Conservation (phyloP, 2,888 invertebrate species). For the Lithodes maja region DNA sequence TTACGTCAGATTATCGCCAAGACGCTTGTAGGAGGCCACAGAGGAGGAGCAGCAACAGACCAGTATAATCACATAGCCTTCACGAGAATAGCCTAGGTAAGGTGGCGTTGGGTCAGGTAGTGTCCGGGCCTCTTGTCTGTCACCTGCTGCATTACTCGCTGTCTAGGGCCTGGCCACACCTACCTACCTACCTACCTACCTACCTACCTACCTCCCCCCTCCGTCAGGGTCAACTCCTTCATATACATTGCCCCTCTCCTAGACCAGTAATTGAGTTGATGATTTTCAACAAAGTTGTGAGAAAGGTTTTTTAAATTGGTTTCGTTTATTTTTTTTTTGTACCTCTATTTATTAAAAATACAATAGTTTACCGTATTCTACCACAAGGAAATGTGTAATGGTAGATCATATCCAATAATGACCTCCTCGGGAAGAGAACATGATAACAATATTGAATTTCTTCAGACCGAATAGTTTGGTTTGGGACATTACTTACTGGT, state of each 20-base stretch:
- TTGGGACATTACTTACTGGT: too few relatives aligned
- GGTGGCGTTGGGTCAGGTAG: background rate
- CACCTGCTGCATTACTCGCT: slow-evolving; percentile 35
- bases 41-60: background rate
- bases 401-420: too few relatives aligned
- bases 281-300: too few relatives aligned
- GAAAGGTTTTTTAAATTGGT: too few relatives aligned
- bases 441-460: too few relatives aligned
- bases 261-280: background rate
- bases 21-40: background rate
- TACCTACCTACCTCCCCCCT: background rate
- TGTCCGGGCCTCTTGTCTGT: slow-evolving; percentile 33
- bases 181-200: too few relatives aligned
- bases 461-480: too few relatives aligned
- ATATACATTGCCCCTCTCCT: background rate
- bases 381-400: too few relatives aligned
- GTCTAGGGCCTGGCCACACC: background rate
- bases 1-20: background rate
- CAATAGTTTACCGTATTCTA: too few relatives aligned
- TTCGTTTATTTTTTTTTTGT: too few relatives aligned
- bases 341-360: too few relatives aligned
- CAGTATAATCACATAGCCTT: slow-evolving; percentile 13
- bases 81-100: background rate
- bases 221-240: background rate
- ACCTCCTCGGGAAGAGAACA: too few relatives aligned